Evolutionary conservation across 2,797 vertebrate genomes (phyloP).

Genomic region (Myotis myotis): DNA sequence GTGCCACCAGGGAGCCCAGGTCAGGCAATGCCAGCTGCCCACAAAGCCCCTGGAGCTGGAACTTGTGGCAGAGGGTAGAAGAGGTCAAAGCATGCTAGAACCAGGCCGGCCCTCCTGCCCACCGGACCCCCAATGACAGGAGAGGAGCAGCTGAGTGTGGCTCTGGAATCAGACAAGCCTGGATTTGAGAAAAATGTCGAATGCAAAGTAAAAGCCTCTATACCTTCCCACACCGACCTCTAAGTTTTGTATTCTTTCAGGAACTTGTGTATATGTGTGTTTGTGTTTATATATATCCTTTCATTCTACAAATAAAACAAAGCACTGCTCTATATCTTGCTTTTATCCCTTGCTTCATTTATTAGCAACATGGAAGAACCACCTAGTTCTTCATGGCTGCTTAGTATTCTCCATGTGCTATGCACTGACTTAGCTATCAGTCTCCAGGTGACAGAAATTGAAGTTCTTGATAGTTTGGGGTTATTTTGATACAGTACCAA

Average conservation of each 20-base stretch:
- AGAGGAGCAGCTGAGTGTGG: neutral
- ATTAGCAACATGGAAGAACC: neutral
- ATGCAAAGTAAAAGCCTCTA: neutral
- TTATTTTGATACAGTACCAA: neutral
- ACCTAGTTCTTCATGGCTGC: neutral
- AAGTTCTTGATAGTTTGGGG: neutral
- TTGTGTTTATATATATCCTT: neutral
- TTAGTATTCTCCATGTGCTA: neutral
- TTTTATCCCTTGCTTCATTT: neutral
- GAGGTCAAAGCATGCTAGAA: neutral
- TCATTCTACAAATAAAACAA: neutral
- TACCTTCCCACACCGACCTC: neutral
- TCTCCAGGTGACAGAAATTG: neutral
- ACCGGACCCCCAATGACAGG: neutral
- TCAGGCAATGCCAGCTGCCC: neutral
- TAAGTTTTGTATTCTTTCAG: slow-evolving; percentile 35
- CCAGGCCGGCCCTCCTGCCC: neutral
- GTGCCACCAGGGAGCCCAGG: neutral
- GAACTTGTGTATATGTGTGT: neutral
- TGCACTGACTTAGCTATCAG: neutral
- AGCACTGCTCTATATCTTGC: neutral
- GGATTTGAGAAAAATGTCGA: slow-evolving; percentile 44
- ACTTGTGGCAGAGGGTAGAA: neutral
- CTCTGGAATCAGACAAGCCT: neutral
- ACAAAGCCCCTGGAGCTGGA: neutral